phyloP scores from a whole-genome alignment of 2,888 invertebrate species.

The Drosophila antonietae region DNA sequence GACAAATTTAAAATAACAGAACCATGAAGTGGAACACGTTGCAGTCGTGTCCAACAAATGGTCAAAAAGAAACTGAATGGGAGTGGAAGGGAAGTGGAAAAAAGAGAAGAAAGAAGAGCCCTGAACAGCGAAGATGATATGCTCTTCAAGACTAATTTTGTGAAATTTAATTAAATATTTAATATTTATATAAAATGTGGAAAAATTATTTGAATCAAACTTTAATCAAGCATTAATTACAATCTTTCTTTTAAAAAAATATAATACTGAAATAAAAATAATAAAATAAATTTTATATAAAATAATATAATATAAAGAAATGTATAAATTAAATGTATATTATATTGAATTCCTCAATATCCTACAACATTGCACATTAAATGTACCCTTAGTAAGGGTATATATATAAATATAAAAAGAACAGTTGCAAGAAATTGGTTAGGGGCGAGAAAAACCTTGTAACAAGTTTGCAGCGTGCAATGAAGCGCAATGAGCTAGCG shows the following conservation, averaged over 20 bases:
- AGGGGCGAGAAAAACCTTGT: slow-evolving; percentile 25
- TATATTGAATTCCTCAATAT: not conserved
- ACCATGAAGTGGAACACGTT: slow-evolving; percentile 77
- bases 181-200: not conserved
- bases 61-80: slow-evolving; percentile 29
- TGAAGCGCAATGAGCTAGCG: slow-evolving; percentile 55
- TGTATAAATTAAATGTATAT: too few species aligned
- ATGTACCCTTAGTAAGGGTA: not conserved
- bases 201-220: too few species aligned
- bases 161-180: not conserved
- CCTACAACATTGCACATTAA: too few species aligned
- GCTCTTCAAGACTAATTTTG: not conserved
- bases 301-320: too few species aligned
- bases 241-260: too few species aligned
- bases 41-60: slow-evolving; percentile 62
- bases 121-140: not conserved
- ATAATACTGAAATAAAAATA: too few species aligned
- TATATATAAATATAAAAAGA: slow-evolving; percentile 9
- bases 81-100: not conserved
- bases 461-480: slow-evolving; percentile 48
- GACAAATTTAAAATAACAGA: slow-evolving; percentile 80
- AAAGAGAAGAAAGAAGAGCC: not conserved
- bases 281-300: too few species aligned
- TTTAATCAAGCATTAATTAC: too few species aligned
- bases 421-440: slow-evolving; percentile 39